These are phyloP conservation scores for Musca domestica DNA, from an alignment of 1,140 invertebrate genomes.

Conservation along the genomic window DNA sequence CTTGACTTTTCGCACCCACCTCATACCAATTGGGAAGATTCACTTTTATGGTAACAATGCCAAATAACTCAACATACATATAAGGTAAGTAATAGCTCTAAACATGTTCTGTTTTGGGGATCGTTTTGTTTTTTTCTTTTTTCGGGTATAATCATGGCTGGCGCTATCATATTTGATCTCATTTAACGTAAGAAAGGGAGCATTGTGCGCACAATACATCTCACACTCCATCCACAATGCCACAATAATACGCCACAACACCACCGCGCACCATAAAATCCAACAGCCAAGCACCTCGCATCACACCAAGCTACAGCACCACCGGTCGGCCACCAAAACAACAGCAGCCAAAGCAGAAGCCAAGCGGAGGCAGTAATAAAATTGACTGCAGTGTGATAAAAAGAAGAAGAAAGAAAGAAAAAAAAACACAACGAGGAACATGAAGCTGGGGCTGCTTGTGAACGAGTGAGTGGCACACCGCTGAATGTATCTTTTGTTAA, in stretches of 20 bases:
- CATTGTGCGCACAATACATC: background rate
- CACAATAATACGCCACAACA: too few species aligned
- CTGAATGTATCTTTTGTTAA: too few species aligned
- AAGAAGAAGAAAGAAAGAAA: too few species aligned
- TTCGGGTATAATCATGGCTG: conserved; percentile 28
- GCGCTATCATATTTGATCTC: conserved; percentile 53
- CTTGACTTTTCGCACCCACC: too few species aligned
- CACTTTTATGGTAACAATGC: background rate
- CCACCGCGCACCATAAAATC: too few species aligned
- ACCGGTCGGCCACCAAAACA: background rate
- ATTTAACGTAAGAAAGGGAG: conserved; percentile 29
- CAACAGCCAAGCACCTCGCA: too few species aligned
- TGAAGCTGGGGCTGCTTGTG: background rate
- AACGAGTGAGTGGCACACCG: background rate
- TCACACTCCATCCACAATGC: background rate
- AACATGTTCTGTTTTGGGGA: conserved; percentile 30
- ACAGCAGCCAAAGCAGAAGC: conserved; percentile 21
- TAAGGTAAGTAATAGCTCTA: conserved; percentile 22
- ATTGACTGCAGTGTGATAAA: conserved; percentile 13
- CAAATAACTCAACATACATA: background rate
- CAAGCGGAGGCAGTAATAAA: conserved; percentile 15
- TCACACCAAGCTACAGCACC: too few species aligned
- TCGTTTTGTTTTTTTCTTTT: too few species aligned
- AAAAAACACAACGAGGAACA: too few species aligned
- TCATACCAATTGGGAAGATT: too few species aligned